Base-by-base conservation (phyloP, 2,888 invertebrate genomes). In the Alcis repandata region DNA sequence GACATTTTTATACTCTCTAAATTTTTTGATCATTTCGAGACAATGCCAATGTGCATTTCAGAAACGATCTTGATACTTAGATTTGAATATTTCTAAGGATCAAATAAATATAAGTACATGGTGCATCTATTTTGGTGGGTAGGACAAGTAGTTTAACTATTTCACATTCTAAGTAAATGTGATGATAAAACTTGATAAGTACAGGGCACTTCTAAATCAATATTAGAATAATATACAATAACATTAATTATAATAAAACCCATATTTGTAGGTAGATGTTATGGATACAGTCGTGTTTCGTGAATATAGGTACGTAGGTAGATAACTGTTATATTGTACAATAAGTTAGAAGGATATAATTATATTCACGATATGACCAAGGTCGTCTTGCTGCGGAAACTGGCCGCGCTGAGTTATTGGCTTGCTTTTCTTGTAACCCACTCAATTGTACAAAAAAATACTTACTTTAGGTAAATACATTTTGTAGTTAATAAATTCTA, bases 61-160 rank as follows among this genome's bases (percentile, higher is more conserved):
- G n/a, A 38, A 45, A 57, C n/a, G 17, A 45, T 52, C 22, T 58
- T 36, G 36, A 33, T 62, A 52, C 52, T 45, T 57, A 38, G 36
- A 15, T 17, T 40, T 51, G 20, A 17, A 36, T 32, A n/a, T 46
- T 46, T 46, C 10, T n/a, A 17, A 32, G 32, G 15, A 49, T 49
- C 32, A 49, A 49, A 32, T 49, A 32, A 49, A 10, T 49, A 17
- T 27, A 27, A 6, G 27, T 27, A 27, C 27, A 27, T 27, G 27
- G 13, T 6, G 17, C n/a, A n/a, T 27, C 11, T 41, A 22, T 46
- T 27, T 43, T 54, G 54, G 43, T 54, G 27, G 41, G 32, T 54
- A 20, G 20, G 38, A 38, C 2, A 10, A 46, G 52, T 45, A 46
- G 53, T 27, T 32, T 38, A 15, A 54, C 2, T 51, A 51, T 27